Evolutionary conservation across 1,140 invertebrate genomes (phyloP).

Genomic region (Hyles euphorbiae): DNA sequence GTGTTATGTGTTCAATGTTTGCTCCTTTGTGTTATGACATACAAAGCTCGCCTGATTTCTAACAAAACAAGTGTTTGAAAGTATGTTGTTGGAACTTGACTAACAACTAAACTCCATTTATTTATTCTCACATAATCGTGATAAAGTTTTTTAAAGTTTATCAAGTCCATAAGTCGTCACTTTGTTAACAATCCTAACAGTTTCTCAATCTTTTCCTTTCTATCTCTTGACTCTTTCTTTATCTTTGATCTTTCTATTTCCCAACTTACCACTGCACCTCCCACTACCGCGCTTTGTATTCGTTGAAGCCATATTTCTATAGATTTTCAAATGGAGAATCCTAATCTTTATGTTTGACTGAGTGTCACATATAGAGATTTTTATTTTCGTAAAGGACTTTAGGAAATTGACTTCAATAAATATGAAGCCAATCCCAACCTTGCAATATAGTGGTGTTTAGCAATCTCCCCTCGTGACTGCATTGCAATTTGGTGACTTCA

Average conservation of each 20-base stretch:
- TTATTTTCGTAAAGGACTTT: conserved; percentile 25
- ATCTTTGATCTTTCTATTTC: background rate
- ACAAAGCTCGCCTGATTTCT: background rate
- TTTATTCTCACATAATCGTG: too few relatives aligned
- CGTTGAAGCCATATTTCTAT: conserved; percentile 17
- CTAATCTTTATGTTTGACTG: conserved; percentile 52
- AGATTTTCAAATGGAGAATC: conserved; percentile 30
- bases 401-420: background rate
- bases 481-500: conserved; percentile 75
- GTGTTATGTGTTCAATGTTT: conserved; percentile 1
- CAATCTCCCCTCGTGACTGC: conserved; percentile 77
- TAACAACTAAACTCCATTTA: too few relatives aligned
- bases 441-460: conserved; percentile 56
- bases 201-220: too few relatives aligned
- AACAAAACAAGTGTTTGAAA: background rate
- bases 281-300: conserved; percentile 9
- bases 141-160: too few relatives aligned
- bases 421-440: conserved; percentile 12
- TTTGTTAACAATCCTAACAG: too few relatives aligned
- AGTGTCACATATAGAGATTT: conserved; percentile 54
- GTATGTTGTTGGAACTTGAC: too few relatives aligned
- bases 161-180: too few relatives aligned
- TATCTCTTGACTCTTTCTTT: too few relatives aligned
- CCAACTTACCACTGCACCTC: conserved; percentile 4
- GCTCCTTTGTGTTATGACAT: background rate